Base-by-base conservation (phyloP, 2,888 invertebrate species). In the Euspilapteryx auroguttella region DNA sequence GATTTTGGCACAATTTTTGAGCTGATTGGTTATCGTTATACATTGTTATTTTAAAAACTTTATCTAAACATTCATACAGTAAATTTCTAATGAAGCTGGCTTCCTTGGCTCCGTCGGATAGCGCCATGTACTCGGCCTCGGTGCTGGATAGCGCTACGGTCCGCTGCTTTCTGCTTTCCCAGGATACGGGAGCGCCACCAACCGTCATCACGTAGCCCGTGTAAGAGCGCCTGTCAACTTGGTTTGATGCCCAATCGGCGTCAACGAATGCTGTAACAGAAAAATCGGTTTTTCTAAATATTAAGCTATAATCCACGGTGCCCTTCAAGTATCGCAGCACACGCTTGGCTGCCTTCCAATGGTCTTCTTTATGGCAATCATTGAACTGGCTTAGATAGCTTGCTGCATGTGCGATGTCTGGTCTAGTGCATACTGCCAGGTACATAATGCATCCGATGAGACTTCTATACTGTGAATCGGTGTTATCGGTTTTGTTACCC, bases 91-190 rank as follows among this genome's bases (percentile, higher is more conserved):
- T 7, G 20, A 27, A 27, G n/a, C 12, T 20, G 12, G n/a, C n/a
- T n/a, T n/a, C n/a, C n/a, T n/a, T n/a, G n/a, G n/a, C n/a, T n/a
- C n/a, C n/a, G n/a, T n/a, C 20, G 20, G 9, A 35, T 5, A 36
- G 8, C 3, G 28, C 28, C 38, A 38, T 34, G n/a, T 37, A 33
- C 21, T n/a, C n/a, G n/a, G n/a, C n/a, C n/a, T n/a, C n/a, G n/a
- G n/a, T n/a, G n/a, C n/a, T n/a, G n/a, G n/a, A n/a, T n/a, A n/a
- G n/a, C n/a, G n/a, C n/a, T n/a, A n/a, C n/a, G n/a, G n/a, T n/a
- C n/a, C n/a, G n/a, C 14, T 38, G 38, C 24, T 38, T 38, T 1
- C 33, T 20, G 21, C 34, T 35, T 26, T 36, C 35, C 33, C 34
- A 37, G 1, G 34, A 32, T 3, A 35, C 22, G 4, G 27, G 6